Evolutionary conservation across 1,140 invertebrate genomes (phyloP).

Genomic region (Octopus sinensis): DNA sequence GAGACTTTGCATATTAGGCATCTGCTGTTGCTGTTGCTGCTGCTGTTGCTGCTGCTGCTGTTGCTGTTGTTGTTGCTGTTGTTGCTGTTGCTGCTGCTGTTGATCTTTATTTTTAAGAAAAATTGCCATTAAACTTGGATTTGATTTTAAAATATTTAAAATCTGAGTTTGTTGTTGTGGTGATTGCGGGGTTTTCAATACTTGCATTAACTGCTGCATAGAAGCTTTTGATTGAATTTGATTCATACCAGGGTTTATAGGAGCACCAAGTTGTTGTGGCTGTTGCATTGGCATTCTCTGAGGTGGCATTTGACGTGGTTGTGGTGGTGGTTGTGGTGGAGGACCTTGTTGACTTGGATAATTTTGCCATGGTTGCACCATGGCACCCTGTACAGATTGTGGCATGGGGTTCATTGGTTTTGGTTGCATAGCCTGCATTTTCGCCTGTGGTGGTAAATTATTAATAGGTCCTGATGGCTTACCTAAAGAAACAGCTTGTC

Average conservation of each 20-base stretch:
- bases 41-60: conserved; percentile 56
- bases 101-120: conserved; percentile 80
- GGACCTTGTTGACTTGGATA: neutral
- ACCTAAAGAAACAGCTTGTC: conserved; percentile 57
- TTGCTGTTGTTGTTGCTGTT: conserved; percentile 47
- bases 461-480: conserved; percentile 12
- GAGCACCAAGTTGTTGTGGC: conserved; percentile 22
- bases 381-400: conserved; percentile 10
- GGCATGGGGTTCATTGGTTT: conserved; percentile 20
- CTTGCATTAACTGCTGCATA: conserved; percentile 84
- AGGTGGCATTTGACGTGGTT: conserved; percentile 23
- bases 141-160: conserved; percentile 85
- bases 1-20: conserved; percentile 39
- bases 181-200: conserved; percentile 81
- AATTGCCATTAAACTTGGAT: conserved; percentile 93
- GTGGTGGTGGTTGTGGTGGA: conserved; percentile 8
- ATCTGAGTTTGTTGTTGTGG: conserved; percentile 91
- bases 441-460: conserved; percentile 26
- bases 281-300: conserved; percentile 29
- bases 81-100: conserved; percentile 57
- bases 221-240: conserved; percentile 62
- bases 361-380: conserved; percentile 5
- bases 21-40: conserved; percentile 50
- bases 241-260: conserved; percentile 12
- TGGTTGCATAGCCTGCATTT: conserved; percentile 46